Percentiles rank a stretch among this genome's conserved stretches.
Evolutionary conservation across 2,888 invertebrate genomes (phyloP).

Genomic region (Agriopis marginaria): DNA sequence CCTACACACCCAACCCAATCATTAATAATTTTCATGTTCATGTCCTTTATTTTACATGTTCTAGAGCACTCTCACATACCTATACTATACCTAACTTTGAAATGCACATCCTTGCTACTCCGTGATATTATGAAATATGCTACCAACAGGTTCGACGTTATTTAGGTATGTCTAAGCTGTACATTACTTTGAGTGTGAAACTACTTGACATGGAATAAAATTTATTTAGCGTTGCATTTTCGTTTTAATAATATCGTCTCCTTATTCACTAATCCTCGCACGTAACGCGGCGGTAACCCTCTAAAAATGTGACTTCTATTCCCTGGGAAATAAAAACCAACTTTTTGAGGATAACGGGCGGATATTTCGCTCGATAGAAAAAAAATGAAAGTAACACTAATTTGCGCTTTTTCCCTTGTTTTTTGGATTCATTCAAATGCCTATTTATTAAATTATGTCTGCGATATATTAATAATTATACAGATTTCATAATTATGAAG

Average conservation of each 20-base stretch:
- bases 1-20: conserved; percentile 26
- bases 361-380: too few species aligned
- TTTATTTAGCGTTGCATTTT: conserved; percentile 76
- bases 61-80: conserved; percentile 31
- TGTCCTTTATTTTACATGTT: conserved; percentile 35
- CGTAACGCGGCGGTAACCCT: too few species aligned
- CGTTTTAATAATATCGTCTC: conserved; percentile 53
- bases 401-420: too few species aligned
- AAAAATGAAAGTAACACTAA: too few species aligned
- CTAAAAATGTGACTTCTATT: too few species aligned
- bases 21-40: conserved; percentile 12
- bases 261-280: too few species aligned
- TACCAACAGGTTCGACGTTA: conserved; percentile 64
- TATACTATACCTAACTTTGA: conserved; percentile 16
- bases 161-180: conserved; percentile 42
- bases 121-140: conserved; percentile 58
- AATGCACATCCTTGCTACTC: conserved; percentile 62
- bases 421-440: too few species aligned
- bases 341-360: too few species aligned
- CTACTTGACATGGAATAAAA: conserved; percentile 77
- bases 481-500: too few species aligned
- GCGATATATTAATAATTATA: too few species aligned
- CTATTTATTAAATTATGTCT: too few species aligned
- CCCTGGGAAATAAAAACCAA: too few species aligned
- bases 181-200: conserved; percentile 74